Conservation (phyloP, 23 tunicate species). For the Aplidium turbinatum region DNA sequence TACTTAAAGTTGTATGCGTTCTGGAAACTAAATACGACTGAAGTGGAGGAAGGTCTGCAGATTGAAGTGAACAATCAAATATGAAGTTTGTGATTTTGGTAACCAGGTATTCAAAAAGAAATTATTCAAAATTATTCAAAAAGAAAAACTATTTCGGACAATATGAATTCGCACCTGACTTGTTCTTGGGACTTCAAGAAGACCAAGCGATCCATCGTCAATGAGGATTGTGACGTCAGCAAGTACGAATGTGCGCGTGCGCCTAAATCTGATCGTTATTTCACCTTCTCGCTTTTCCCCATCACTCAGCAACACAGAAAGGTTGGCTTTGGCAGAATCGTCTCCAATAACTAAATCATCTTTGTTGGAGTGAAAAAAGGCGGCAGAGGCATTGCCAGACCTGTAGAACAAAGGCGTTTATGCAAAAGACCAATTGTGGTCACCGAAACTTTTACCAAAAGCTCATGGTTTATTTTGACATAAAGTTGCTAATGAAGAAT, state of each 20-base stretch:
- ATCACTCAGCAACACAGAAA: conserved; percentile 40
- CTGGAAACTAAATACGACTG: no score
- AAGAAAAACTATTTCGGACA: no score
- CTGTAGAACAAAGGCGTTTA: conserved; percentile 13
- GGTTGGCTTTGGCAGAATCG: conserved; percentile 21
- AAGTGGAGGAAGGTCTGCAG: no score
- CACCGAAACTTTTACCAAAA: no score
- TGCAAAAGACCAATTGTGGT: no score
- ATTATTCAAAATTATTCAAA: no score
- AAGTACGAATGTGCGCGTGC: background rate
- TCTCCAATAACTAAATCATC: conserved; percentile 12
- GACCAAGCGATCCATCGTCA: conserved; percentile 5
- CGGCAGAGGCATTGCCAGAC: conserved; percentile 41
- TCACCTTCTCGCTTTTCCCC: conserved; percentile 44
- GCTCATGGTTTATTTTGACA: no score
- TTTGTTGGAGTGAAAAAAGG: conserved; percentile 34
- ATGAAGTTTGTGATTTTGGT: no score
- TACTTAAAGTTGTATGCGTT: no score
- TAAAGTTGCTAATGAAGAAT: no score
- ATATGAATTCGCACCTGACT: conserved; percentile 21
- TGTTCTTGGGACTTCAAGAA: conserved; percentile 17
- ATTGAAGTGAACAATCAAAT: no score
- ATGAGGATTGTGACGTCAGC: conserved; percentile 25
- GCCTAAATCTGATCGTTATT: background rate
- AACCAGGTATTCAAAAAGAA: background rate